Evolutionary conservation across 1,140 invertebrate species (phyloP).

Genomic region (Heliconius congener): DNA sequence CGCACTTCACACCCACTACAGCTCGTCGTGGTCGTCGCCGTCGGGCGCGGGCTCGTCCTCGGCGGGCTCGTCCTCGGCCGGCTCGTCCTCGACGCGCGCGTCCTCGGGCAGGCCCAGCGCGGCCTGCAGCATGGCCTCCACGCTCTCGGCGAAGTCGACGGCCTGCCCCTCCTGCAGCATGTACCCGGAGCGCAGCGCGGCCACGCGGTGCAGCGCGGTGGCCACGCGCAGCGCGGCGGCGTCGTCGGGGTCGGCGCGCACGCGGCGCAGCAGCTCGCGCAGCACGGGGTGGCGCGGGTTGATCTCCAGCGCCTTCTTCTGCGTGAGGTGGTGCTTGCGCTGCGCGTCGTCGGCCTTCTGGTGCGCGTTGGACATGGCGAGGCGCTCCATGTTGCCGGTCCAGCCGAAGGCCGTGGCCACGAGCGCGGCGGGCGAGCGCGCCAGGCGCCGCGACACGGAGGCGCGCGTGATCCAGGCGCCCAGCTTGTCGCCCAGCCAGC

Average conservation of each 20-base stretch:
- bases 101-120: conserved; percentile 60
- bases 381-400: conserved; percentile 99
- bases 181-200: conserved; percentile 88
- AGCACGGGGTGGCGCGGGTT: conserved; percentile 98
- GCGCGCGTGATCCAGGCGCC: conserved; percentile 93
- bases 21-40: conserved; percentile 37
- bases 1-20: conserved; percentile 27
- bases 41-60: conserved; percentile 20
- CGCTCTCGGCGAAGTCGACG: conserved; percentile 60
- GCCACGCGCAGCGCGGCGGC: conserved; percentile 93
- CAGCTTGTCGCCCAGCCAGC: conserved; percentile 94
- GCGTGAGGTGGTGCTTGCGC: conserved; percentile 94
- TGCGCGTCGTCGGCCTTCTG: conserved; percentile 97
- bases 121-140: conserved; percentile 66
- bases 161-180: conserved; percentile 72
- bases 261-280: conserved; percentile 92
- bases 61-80: conserved; percentile 30
- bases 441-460: conserved; percentile 93
- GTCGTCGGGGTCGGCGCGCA: conserved; percentile 91
- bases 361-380: conserved; percentile 98
- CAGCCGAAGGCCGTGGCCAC: conserved; percentile 98
- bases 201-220: conserved; percentile 95
- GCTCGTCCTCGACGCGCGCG: conserved; percentile 50
- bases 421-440: conserved; percentile 96
- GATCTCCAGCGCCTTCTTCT: conserved; percentile 99